These are phyloP conservation scores for Dasypolia templi DNA, from an alignment of 2,888 invertebrate genomes.

Conservation along the genomic window DNA sequence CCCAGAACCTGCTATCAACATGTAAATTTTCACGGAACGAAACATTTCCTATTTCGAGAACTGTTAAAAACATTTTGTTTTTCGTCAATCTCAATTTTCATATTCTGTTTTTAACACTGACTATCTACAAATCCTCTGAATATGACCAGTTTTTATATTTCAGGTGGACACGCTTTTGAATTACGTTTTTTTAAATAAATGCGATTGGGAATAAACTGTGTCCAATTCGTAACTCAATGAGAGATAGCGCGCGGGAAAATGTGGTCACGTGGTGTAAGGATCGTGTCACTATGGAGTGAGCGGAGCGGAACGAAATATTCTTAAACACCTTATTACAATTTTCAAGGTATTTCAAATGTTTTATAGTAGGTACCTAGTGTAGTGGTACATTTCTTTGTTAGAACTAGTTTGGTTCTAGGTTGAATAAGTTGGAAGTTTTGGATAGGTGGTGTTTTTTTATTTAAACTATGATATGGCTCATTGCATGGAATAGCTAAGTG, in stretches of 20 bases:
- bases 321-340: background rate
- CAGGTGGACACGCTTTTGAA: conserved; percentile 10
- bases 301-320: conserved; percentile 30
- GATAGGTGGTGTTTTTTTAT: background rate
- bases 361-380: background rate
- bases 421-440: background rate
- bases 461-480: background rate
- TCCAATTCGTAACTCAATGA: conserved; percentile 75
- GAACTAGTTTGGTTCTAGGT: background rate
- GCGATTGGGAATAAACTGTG: conserved; percentile 71
- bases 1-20: background rate
- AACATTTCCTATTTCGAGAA: background rate
- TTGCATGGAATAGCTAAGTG: background rate
- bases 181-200: too few relatives aligned
- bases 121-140: background rate
- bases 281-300: conserved; percentile 16
- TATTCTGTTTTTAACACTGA: conserved; percentile 14
- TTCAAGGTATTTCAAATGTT: background rate
- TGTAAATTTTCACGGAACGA: background rate
- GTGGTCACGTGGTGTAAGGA: conserved; percentile 73
- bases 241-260: conserved; percentile 70
- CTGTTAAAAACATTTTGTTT: background rate
- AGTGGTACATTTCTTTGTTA: background rate
- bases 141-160: background rate
- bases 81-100: background rate